Evolutionary conservation across 2,113 vertebrate species (phyloP).

Genomic region (Pyxicephalus adspersus): DNA sequence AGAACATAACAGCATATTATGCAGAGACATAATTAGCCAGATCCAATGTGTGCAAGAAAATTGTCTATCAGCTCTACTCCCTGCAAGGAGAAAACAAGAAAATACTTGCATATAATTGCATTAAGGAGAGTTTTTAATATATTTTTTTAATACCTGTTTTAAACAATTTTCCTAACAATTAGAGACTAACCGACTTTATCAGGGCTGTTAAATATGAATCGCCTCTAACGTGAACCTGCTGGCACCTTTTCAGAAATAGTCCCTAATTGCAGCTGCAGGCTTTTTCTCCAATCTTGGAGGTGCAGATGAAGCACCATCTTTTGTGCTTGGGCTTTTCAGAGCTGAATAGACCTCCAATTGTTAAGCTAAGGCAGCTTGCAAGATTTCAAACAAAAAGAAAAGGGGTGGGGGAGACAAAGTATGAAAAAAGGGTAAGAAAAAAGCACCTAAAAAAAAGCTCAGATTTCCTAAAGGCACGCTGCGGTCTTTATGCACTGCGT

Average conservation of each 20-base stretch:
- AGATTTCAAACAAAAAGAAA: constrained; percentile 46
- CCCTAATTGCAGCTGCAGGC: constrained; percentile 53
- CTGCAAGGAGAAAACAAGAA: no score
- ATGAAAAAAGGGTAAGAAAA: constrained; percentile 43
- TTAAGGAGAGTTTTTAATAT: no score
- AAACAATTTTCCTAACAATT: constrained; percentile 19
- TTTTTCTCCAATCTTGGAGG: constrained; percentile 33
- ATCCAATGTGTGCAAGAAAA: no score
- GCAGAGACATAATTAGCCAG: no score
- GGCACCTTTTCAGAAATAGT: constrained; percentile 31
- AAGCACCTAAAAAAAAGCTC: constrained; percentile 35
- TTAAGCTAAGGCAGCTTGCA: constrained; percentile 51
- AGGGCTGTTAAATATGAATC: constrained; percentile 15
- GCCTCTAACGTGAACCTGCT: constrained; percentile 29
- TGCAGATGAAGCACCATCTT: constrained; percentile 48
- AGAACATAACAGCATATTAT: no score
- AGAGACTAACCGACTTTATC: background rate
- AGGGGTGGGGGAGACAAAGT: constrained; percentile 17
- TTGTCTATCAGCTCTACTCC: no score
- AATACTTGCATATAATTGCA: no score
- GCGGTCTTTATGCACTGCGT: constrained; percentile 12
- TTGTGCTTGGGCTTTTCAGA: constrained; percentile 49
- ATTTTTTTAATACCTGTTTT: background rate
- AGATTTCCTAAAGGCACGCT: constrained; percentile 41
- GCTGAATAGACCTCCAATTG: constrained; percentile 49